Conservation (phyloP, 2,797 vertebrate species). For the Pangasius mekongensis region DNA sequence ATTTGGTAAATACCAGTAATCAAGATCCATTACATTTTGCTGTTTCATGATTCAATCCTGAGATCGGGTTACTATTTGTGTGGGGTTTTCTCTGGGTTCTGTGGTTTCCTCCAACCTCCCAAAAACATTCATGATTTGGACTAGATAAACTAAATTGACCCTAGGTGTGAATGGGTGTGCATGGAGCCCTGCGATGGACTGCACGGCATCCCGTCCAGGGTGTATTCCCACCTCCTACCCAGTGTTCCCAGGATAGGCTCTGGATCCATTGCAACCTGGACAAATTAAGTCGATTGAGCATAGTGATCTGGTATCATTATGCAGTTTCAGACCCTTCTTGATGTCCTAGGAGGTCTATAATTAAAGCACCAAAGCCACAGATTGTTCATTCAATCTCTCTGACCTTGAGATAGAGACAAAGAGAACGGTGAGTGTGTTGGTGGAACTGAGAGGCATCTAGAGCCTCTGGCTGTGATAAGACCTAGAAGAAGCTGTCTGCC, state of each 20-base stretch:
- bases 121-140: not conserved
- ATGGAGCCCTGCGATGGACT: not conserved
- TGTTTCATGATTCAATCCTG: not conserved
- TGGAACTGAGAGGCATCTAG: not conserved
- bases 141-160: not conserved
- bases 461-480: conserved; percentile 16
- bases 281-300: not conserved
- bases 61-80: not conserved
- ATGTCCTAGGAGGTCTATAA: conserved; percentile 36
- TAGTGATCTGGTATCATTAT: not conserved
- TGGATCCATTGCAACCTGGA: not conserved
- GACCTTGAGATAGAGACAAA: conserved; percentile 33
- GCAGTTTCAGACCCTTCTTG: conserved; percentile 16
- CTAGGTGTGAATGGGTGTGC: not conserved
- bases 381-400: conserved; percentile 23
- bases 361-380: conserved; percentile 23
- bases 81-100: not conserved
- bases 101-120: not conserved
- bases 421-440: not conserved
- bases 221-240: not conserved
- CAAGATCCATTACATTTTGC: not conserved
- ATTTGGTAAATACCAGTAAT: not conserved
- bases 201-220: not conserved
- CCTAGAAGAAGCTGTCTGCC: conserved; percentile 11
- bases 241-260: not conserved